Conservation (phyloP, 2,113 vertebrate genomes). For the Ancistrus triradiatus region DNA sequence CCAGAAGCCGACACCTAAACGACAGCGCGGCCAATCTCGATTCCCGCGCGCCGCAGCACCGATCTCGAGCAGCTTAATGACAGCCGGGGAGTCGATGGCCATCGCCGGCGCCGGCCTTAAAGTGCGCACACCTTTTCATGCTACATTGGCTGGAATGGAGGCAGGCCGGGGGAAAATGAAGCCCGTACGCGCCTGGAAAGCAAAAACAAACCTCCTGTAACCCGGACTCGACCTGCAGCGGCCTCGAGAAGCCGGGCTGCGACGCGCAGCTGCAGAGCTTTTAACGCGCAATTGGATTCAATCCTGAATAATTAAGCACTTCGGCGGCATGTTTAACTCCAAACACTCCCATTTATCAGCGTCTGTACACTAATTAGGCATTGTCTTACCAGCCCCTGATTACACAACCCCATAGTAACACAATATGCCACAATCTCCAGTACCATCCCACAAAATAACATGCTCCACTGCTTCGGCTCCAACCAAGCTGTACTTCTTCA, state of each 20-base stretch:
- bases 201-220: conserved; percentile 40
- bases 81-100: conserved; percentile 64
- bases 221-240: not conserved
- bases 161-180: conserved; percentile 60
- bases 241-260: not conserved
- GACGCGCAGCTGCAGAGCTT: not conserved
- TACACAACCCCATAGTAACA: too few species aligned
- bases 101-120: conserved; percentile 40
- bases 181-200: conserved; percentile 33
- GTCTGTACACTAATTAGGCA: too few species aligned
- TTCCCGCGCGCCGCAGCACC: conserved; percentile 53
- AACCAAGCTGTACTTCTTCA: too few species aligned
- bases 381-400: too few species aligned
- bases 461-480: too few species aligned
- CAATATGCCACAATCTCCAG: too few species aligned
- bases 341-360: too few species aligned
- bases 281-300: too few species aligned
- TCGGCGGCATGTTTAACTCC: too few species aligned
- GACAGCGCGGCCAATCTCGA: conserved; percentile 53
- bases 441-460: too few species aligned
- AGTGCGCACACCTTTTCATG: conserved; percentile 63
- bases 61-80: conserved; percentile 72
- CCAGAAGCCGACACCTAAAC: conserved; percentile 62
- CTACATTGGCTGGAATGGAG: conserved; percentile 68
- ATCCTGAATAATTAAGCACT: too few species aligned